A percentile compares a stretch with the other conserved stretches of the same genome.
Evolutionary conservation across 2,797 vertebrate species (phyloP).

Genomic region (Petrocephalus sullivani): DNA sequence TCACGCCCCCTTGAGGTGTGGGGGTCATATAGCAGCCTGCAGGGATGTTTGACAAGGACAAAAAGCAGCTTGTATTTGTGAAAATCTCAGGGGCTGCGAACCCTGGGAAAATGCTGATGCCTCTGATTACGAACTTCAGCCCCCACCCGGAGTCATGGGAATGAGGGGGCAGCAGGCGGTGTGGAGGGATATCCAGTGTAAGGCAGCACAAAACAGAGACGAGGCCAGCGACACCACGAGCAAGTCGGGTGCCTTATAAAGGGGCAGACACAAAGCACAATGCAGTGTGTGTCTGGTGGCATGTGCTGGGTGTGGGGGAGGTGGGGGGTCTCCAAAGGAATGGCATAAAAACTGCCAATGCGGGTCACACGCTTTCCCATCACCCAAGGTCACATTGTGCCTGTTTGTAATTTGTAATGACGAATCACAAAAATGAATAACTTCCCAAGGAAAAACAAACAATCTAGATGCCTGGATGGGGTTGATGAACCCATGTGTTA

Average conservation of each 20-base stretch:
- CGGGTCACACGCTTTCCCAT: neutral
- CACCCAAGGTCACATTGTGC: neutral
- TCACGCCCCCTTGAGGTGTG: neutral
- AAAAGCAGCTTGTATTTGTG: neutral
- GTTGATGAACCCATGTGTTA: neutral
- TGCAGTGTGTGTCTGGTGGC: neutral
- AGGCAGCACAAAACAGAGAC: neutral
- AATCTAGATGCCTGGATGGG: neutral
- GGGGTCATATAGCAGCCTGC: neutral
- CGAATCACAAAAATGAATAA: neutral
- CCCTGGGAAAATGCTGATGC: neutral
- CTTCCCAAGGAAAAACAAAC: neutral
- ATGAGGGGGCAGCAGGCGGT: neutral
- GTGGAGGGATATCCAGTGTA: neutral
- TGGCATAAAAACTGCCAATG: neutral
- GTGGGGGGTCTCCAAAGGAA: neutral
- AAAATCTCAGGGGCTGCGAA: conserved; percentile 11
- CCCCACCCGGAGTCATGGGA: conserved; percentile 4
- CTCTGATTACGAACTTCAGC: neutral
- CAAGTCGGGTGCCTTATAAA: neutral
- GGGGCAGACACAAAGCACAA: neutral
- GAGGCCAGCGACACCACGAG: neutral
- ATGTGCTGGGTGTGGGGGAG: neutral
- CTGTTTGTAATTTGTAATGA: neutral
- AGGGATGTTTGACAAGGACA: conserved; percentile 13